Evolutionary conservation across 2,888 invertebrate species (phyloP), one percentile per base, ranked within the genome.

Genomic region (Ornithoptera alexandrae): DNA sequence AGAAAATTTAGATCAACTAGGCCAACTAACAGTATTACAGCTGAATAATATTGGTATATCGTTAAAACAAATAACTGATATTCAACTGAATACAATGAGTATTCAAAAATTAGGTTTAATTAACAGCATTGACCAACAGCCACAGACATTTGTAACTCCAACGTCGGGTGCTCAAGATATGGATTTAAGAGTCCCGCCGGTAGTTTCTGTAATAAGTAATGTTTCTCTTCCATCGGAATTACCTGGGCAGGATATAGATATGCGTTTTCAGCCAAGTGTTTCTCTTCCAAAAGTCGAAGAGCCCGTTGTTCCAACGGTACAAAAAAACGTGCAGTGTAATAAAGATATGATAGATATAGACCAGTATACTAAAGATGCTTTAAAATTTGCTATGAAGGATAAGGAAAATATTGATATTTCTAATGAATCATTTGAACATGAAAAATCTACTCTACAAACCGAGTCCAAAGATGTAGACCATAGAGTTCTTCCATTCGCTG

Each of bases 11-110:
- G 94, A 94, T 76, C 94, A 94, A 77, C 84, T 95, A 74, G 90
- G 93, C 73, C 94, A 94, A 78, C 84, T 95, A 69, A 94, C 94
- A 61, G 93, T 94, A 71, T 89, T 93, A 53, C 94, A 94, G 76
- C 80, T 94, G 62, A 94, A 94, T 79, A 93, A 92, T 77, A 93
- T 94, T 75, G 95, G 95, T 18, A 86, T 94, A 66, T 94, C 94
- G 6, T 83, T 94, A 69, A 89, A 90, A 76, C 94, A 94, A 83
- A 94, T 94, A 65, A 93, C 93, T 50, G 94, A 94, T 80, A 94
- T 94, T 74, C 94, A 94, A 78, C 82, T 94, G 69, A 94, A 94
- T 82, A 94, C 94, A 12, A 91, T 93, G 86, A 93, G 91, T 76
- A 94, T 94, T 79, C 93, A 93, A 79, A 93, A 93, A 77, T 81